A percentile compares a stretch with the other conserved stretches of the same genome.
Evolutionary conservation across 2,113 vertebrate species (phyloP).

Genomic region (Erythrocercus mccallii): DNA sequence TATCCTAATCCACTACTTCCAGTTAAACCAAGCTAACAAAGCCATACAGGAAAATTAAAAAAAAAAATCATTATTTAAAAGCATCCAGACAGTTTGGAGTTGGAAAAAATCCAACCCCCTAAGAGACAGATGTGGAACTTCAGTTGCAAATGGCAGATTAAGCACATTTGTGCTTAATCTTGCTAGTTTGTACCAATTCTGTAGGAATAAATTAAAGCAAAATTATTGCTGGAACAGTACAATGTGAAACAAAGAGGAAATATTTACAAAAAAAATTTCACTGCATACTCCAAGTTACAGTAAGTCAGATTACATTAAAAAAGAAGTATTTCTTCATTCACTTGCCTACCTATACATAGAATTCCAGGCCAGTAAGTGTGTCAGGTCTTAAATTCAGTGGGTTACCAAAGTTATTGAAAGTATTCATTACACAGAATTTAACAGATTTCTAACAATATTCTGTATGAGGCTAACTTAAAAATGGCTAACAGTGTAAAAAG

Average conservation of each 20-base stretch:
- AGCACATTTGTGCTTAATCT: neutral
- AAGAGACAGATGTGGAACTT: neutral
- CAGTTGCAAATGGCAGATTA: neutral
- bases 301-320: neutral
- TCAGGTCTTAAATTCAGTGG: neutral
- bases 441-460: neutral
- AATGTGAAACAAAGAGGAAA: neutral
- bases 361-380: neutral
- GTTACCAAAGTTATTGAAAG: neutral
- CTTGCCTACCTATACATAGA: neutral
- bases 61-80: neutral
- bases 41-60: neutral
- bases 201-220: neutral
- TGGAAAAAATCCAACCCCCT: neutral
- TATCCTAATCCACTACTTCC: neutral
- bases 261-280: neutral
- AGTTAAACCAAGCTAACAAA: neutral
- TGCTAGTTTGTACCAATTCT: neutral
- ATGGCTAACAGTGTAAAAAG: constrained; percentile 18
- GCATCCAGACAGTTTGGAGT: neutral
- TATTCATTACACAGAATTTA: neutral
- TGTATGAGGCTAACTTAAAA: neutral
- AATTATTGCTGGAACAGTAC: neutral
- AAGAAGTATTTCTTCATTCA: neutral
- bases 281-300: neutral